Conservation (phyloP, 1,140 invertebrate genomes). For the Augochlora pura region DNA sequence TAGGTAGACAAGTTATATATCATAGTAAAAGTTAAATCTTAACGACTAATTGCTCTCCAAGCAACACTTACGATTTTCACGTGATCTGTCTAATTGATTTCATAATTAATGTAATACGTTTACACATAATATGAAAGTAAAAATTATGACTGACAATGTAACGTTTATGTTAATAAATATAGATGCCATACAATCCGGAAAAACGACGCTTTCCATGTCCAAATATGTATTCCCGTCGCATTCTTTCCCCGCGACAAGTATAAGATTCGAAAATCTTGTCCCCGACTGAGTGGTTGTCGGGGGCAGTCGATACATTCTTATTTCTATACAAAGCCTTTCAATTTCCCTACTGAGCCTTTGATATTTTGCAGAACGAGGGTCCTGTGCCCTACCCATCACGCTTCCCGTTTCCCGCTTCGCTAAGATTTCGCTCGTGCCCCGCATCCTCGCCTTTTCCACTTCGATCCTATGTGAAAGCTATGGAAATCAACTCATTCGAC, state of each 20-base stretch:
- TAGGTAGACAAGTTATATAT: too few species aligned
- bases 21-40: too few species aligned
- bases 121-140: too few species aligned
- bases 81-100: too few species aligned
- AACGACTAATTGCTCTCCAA: too few species aligned
- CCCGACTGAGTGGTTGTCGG: conserved; percentile 48
- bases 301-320: conserved; percentile 72
- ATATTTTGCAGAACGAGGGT: conserved; percentile 67
- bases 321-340: conserved; percentile 74
- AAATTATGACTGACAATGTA: too few species aligned
- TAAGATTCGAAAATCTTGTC: conserved; percentile 57
- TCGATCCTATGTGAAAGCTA: conserved; percentile 29
- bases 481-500: conserved; percentile 39
- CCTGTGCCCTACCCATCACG: conserved; percentile 31
- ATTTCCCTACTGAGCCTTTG: conserved; percentile 72
- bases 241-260: conserved; percentile 28
- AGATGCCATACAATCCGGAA: too few species aligned
- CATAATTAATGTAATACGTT: too few species aligned
- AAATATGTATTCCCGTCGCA: neutral
- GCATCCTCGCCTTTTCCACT: conserved; percentile 11
- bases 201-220: neutral
- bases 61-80: too few species aligned
- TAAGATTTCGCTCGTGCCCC: conserved; percentile 33
- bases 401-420: neutral
- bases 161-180: too few species aligned